These are phyloP conservation scores for Trematocara marginatum DNA, from an alignment of 2,113 vertebrate genomes.

Conservation along the genomic window DNA sequence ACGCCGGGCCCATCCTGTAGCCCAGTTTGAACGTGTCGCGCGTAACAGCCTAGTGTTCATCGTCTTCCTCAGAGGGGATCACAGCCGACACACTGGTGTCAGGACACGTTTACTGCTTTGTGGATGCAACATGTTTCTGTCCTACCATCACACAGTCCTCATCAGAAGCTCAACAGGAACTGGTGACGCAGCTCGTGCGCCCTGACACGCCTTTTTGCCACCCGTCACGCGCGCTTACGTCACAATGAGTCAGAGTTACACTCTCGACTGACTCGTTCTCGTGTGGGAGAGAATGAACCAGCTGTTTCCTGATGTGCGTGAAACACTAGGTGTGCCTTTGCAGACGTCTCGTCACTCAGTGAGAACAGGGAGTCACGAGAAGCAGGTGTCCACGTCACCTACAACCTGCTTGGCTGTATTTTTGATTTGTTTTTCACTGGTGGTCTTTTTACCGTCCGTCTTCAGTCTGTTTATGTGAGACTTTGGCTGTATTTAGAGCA, in stretches of 20 bases:
- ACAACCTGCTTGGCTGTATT: not conserved
- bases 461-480: not conserved
- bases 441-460: not conserved
- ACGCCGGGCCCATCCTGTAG: not conserved
- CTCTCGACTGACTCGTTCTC: not conserved
- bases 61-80: not conserved
- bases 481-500: not conserved
- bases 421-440: not conserved
- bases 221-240: not conserved
- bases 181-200: not conserved
- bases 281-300: not conserved
- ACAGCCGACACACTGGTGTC: not conserved
- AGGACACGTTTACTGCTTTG: not conserved
- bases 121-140: not conserved
- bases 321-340: not conserved
- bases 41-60: not conserved
- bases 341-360: not conserved
- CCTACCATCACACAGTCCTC: not conserved
- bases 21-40: not conserved
- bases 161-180: not conserved
- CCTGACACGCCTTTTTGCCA: conserved; percentile 4
- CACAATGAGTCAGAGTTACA: conserved; percentile 22
- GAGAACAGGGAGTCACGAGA: not conserved
- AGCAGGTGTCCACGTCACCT: not conserved
- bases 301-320: not conserved